Evolutionary conservation across 2,113 vertebrate species (phyloP), one percentile per base, ranked within the genome.

Genomic region (Cebidichthys violaceus): DNA sequence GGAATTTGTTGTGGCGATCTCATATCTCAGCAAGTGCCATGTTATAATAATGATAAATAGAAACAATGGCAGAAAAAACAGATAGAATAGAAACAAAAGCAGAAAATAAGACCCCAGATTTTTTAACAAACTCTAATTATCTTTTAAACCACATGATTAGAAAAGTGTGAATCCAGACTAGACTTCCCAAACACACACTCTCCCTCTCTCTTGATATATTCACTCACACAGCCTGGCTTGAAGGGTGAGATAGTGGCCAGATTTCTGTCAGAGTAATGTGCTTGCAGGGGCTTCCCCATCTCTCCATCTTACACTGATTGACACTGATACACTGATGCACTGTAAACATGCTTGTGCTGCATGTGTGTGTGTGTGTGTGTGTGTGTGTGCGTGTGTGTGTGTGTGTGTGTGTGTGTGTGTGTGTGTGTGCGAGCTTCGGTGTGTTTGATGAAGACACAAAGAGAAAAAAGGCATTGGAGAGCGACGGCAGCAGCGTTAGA

Each of bases 201-300:
- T 39, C 18, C 27, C 6, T 33, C 62, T 24, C 75, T 61, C 85
- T 59, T 29, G 43, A 55, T 64, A 66, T 64, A 33, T 62, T 82
- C 81, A 33, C 33, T 90, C 79, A 90, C 81, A 73, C 82, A 85
- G 73, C 9, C 59, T 41, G 86, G 84, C 72, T 91, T 83, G 81
- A 78, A 90, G 88, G 90, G 84, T 70, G 71, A 90, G 85, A 92
- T 77, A 77, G 92, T 89, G 92, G 89, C 92, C 93, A 94, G 90
- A 89, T 90, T 93, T 88, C 87, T 92, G 92, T 95, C 94, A 94
- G 82, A 88, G 87, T 94, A 93, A 90, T 91, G 86, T 91, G 88
- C 89, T 93, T 35, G 62, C 90, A 83, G 89, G 92, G 92, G 81
- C 55, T 92, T 86, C 83, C 83, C 87, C 84, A 84, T 94, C 92